Evolutionary conservation across 2,797 vertebrate species (phyloP), one percentile per base, ranked within the genome.

Genomic region (Rhadinocentrus ornatus): DNA sequence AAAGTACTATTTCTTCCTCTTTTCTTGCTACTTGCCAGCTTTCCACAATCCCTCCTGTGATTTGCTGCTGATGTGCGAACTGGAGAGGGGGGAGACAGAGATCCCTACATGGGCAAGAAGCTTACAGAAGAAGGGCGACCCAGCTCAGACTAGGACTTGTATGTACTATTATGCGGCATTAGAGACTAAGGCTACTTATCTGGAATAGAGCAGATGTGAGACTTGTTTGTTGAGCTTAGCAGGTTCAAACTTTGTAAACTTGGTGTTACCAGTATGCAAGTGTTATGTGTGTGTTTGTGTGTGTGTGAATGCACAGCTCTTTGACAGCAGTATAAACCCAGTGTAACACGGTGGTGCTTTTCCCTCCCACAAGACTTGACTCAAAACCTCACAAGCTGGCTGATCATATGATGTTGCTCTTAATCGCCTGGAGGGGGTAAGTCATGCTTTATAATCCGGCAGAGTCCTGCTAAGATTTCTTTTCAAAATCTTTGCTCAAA

Each of bases 381-480:
- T 82, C 67, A 68, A 79, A 82, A 67, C 72, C 78, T 83, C 86
- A 83, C 73, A 80, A 60, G 76, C 80, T 29, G 62, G 61, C 62
- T 68, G 83, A 82, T 93, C 89, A 91, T 89, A 89, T 91, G 89
- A 91, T 91, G 87, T 52, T 80, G 75, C 68, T 73, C 56, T 82
- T 66, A 83, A 76, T 71, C 77, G 60, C 81, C 89, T 57, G 60
- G 71, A 81, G 77, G 82, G 82, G 90, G 91, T 93, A 91, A 91
- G 91, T 91, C 77, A 81, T 37, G 52, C 65, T 85, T 84, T 22
- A 78, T 31, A 53, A n/a, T 71, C 32, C 10, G 69, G 78, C 63
- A 50, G 50, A 58, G 69, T 82, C 29, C n/a, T 70, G 46, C 69
- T 81, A 20, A 77, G 60, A 46, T 37, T 58, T 50, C 18, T 37